A percentile compares a stretch with the other conserved stretches of the same genome.
phyloP scores from a whole-genome alignment of 2,888 invertebrate genomes.

The Amiota mariae region DNA sequence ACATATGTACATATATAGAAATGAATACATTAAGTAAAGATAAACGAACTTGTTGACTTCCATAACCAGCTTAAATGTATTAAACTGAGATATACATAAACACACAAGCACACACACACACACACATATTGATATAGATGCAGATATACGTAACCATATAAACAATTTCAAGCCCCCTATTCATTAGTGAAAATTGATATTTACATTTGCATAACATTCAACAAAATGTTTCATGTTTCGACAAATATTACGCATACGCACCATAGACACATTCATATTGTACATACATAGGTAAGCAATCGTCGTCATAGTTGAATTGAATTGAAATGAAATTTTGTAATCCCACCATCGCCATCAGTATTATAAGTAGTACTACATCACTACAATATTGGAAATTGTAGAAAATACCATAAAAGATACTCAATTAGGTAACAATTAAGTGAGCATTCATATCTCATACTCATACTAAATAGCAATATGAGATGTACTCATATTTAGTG shows the following conservation, averaged over 20 bases:
- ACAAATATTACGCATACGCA: constrained; percentile 21
- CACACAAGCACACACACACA: too few species aligned
- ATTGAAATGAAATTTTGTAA: not conserved
- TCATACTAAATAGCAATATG: not conserved
- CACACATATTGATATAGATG: too few species aligned
- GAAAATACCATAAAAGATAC: constrained; percentile 4
- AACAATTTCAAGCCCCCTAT: not conserved
- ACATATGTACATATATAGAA: too few species aligned
- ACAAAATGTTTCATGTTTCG: too few species aligned
- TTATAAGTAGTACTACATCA: too few species aligned
- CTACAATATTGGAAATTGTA: not conserved
- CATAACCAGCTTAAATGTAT: too few species aligned
- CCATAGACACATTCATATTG: not conserved
- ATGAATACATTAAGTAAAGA: too few species aligned
- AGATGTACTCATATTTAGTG: too few species aligned
- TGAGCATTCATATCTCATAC: constrained; percentile 3
- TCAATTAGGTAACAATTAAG: constrained; percentile 19
- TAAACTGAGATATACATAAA: too few species aligned
- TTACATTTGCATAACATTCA: not conserved
- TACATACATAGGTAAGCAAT: not conserved
- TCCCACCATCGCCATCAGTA: too few species aligned
- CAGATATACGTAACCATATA: too few species aligned
- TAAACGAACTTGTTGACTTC: too few species aligned
- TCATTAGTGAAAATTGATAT: constrained; percentile 7
- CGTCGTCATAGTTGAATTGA: not conserved